Evolutionary conservation across 2,888 invertebrate genomes (phyloP).

Genomic region (Priocnemis perturbator): DNA sequence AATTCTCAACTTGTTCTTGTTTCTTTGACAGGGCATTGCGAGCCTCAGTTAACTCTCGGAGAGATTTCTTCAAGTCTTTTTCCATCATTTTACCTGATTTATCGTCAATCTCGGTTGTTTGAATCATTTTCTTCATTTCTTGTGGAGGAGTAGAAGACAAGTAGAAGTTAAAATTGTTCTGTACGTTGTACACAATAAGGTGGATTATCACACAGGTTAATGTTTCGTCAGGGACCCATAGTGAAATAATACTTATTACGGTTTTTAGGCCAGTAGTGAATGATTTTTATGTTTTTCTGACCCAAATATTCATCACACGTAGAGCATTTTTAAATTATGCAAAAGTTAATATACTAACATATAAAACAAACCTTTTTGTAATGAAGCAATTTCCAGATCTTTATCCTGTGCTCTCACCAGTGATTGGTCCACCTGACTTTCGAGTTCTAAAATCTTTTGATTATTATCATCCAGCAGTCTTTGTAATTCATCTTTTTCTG

Average conservation of each 20-base stretch:
- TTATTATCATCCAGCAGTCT: constrained; percentile 35
- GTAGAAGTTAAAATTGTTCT: not conserved
- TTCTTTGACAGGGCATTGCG: constrained; percentile 41
- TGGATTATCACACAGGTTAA: not conserved
- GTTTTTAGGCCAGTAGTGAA: not conserved
- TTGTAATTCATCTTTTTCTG: constrained; percentile 38
- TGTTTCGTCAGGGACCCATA: no score
- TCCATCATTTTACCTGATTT: constrained; percentile 53
- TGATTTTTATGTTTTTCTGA: no score
- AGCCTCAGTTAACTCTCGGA: constrained; percentile 50
- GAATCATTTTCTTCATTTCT: constrained; percentile 61
- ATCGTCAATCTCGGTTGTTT: constrained; percentile 33
- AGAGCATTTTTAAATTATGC: no score
- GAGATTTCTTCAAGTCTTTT: constrained; percentile 53
- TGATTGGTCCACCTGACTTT: constrained; percentile 39
- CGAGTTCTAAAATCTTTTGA: constrained; percentile 25
- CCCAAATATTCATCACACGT: no score
- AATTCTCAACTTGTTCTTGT: constrained; percentile 37
- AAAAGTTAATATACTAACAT: not conserved
- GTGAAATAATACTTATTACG: not conserved
- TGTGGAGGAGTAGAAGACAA: constrained; percentile 1
- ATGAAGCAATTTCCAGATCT: constrained; percentile 62
- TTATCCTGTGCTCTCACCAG: constrained; percentile 58
- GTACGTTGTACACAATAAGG: not conserved
- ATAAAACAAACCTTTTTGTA: constrained; percentile 60